Conservation (phyloP, 2,113 vertebrate species). For the Platichthys flesus region DNA sequence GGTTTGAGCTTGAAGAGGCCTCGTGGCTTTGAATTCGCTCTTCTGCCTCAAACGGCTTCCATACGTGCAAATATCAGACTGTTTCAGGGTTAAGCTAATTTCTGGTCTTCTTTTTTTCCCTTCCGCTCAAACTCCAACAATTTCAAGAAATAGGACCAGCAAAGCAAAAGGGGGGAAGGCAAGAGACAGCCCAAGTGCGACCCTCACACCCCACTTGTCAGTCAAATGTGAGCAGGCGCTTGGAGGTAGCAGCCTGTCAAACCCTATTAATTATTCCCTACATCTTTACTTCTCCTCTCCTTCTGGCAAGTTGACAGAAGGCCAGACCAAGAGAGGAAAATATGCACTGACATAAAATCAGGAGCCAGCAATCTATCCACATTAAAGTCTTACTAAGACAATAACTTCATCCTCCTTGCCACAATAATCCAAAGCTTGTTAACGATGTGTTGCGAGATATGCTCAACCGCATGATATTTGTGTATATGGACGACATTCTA, state of each 20-base stretch:
- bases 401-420: background rate
- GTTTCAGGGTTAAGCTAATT: slow-evolving; percentile 27
- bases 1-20: slow-evolving; percentile 52
- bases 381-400: slow-evolving; percentile 25
- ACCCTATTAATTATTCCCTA: slow-evolving; percentile 61
- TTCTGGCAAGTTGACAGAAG: slow-evolving; percentile 38
- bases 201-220: slow-evolving; percentile 46
- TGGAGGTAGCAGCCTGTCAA: slow-evolving; percentile 42
- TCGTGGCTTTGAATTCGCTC: slow-evolving; percentile 40
- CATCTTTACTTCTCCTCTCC: slow-evolving; percentile 28
- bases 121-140: slow-evolving; percentile 12
- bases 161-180: background rate
- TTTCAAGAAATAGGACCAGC: slow-evolving; percentile 11
- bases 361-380: background rate
- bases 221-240: slow-evolving; percentile 51
- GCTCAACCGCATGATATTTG: no score
- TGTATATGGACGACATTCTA: no score
- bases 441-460: no score
- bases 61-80: slow-evolving; percentile 16
- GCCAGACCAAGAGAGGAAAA: slow-evolving; percentile 2
- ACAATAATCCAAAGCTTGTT: background rate
- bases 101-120: slow-evolving; percentile 38
- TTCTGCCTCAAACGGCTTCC: slow-evolving; percentile 39
- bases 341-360: slow-evolving; percentile 29
- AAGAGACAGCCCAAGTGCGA: slow-evolving; percentile 36